Evolutionary conservation across 2,888 invertebrate species (phyloP).

Genomic region (Mesorhabditis belari): DNA sequence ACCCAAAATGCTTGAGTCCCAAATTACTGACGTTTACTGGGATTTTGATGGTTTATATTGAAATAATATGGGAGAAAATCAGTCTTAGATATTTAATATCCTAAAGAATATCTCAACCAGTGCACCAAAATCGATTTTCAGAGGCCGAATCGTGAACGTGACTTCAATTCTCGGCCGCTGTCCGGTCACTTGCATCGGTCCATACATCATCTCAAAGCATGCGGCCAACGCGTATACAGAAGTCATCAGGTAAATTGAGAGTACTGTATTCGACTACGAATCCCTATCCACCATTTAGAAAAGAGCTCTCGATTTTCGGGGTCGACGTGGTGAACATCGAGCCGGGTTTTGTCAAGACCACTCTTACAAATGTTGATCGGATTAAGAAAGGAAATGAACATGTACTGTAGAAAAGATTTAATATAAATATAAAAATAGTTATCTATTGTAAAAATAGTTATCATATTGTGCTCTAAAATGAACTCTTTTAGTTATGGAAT

Average conservation of each 20-base stretch:
- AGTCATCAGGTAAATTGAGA: not conserved
- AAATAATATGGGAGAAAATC: too few species aligned
- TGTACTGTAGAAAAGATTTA: not conserved
- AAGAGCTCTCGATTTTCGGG: not conserved
- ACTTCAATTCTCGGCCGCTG: not conserved
- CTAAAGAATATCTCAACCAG: too few species aligned
- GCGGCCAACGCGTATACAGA: not conserved
- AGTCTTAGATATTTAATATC: too few species aligned
- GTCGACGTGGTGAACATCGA: not conserved
- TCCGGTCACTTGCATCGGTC: not conserved
- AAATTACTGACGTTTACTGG: too few species aligned
- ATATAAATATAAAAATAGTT: not conserved
- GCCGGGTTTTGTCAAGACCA: not conserved
- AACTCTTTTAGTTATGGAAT: not conserved
- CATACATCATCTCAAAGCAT: not conserved
- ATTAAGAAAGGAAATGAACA: not conserved
- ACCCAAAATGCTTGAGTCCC: too few species aligned
- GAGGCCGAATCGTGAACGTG: not conserved
- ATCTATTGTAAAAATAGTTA: not conserved
- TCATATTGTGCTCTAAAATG: not conserved
- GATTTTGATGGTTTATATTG: too few species aligned
- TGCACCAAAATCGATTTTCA: too few species aligned
- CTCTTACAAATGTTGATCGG: not conserved
- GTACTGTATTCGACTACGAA: not conserved
- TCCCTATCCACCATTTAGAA: not conserved